Conservation (phyloP, 2,797 vertebrate species). For the Eupleurogrammus muticus region DNA sequence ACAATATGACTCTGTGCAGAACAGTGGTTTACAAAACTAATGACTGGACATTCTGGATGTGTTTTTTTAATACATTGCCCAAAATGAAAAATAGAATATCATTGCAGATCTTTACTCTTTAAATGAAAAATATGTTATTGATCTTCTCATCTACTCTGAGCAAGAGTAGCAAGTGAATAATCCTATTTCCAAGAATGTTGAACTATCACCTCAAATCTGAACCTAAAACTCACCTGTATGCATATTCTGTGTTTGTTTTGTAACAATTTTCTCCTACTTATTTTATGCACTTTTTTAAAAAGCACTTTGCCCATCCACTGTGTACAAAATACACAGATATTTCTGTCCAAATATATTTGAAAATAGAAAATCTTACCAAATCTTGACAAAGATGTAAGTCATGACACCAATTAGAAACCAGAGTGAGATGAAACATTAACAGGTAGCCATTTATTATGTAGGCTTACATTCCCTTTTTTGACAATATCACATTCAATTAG, state of each 20-base stretch:
- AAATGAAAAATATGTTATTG: too few relatives aligned
- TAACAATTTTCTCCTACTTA: background rate
- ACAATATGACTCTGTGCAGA: background rate
- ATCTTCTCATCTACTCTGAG: too few relatives aligned
- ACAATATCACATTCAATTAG: conserved; percentile 68
- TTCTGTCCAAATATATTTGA: background rate
- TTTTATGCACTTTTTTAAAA: background rate
- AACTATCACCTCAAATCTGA: background rate
- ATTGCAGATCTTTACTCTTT: background rate
- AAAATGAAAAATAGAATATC: too few relatives aligned
- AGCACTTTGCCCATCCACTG: background rate
- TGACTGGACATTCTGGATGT: background rate
- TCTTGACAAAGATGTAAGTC: background rate
- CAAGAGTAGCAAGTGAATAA: background rate
- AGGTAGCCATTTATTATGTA: conserved; percentile 33
- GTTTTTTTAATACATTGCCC: too few relatives aligned
- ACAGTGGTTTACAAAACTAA: background rate
- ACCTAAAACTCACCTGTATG: background rate
- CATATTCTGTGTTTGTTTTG: background rate
- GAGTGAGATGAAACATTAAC: conserved; percentile 3
- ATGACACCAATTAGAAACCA: background rate
- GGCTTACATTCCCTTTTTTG: conserved; percentile 32
- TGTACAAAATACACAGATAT: background rate
- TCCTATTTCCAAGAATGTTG: background rate
- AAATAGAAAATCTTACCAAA: background rate